These are phyloP conservation scores for Erpetoichthys calabaricus DNA, from an alignment of 2,797 vertebrate genomes.

Conservation along the genomic window DNA sequence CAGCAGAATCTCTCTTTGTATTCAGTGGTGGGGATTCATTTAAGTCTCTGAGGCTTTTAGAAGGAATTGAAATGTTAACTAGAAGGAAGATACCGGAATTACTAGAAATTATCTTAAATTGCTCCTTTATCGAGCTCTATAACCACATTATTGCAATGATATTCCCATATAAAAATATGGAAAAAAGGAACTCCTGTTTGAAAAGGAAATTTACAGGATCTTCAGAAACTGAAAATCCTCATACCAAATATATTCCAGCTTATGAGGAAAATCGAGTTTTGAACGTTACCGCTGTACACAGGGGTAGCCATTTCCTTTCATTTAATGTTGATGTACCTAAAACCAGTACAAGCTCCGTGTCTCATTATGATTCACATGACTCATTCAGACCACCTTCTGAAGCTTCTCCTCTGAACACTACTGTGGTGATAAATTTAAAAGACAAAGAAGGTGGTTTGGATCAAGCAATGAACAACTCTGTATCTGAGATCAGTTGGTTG, in stretches of 20 bases:
- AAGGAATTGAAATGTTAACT: slow-evolving; percentile 50
- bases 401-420: too few relatives aligned
- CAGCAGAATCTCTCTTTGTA: slow-evolving; percentile 61
- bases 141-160: slow-evolving; percentile 33
- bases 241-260: background rate
- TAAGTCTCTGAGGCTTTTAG: slow-evolving; percentile 57
- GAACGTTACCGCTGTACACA: slow-evolving; percentile 1
- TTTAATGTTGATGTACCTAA: background rate
- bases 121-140: slow-evolving; percentile 59
- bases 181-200: slow-evolving; percentile 9
- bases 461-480: too few relatives aligned
- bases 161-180: slow-evolving; percentile 19
- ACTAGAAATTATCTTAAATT: slow-evolving; percentile 66
- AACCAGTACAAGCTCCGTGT: background rate
- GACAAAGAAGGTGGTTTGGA: too few relatives aligned
- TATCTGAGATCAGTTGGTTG: too few relatives aligned
- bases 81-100: slow-evolving; percentile 54
- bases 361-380: too few relatives aligned
- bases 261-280: background rate
- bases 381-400: too few relatives aligned
- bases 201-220: background rate
- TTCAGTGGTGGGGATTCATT: slow-evolving; percentile 82
- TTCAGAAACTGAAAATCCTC: background rate
- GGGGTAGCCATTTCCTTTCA: slow-evolving; percentile 1
- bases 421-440: too few relatives aligned